Evolutionary conservation across 2,113 vertebrate species (phyloP).

Genomic region (Fregata magnificens): DNA sequence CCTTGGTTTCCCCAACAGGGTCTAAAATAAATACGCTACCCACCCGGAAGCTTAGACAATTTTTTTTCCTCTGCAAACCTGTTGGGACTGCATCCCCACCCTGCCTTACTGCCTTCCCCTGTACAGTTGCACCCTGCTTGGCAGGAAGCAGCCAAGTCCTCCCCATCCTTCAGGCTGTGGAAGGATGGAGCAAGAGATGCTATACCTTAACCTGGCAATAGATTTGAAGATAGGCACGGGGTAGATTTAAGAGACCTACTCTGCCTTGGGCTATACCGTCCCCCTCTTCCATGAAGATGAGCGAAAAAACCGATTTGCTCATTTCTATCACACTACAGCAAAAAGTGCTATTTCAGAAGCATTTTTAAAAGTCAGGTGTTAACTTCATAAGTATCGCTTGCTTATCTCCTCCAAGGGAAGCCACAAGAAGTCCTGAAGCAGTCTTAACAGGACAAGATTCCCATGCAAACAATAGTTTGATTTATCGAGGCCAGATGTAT

Average conservation of each 20-base stretch:
- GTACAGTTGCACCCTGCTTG: background rate
- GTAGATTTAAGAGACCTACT: background rate
- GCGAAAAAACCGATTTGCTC: background rate
- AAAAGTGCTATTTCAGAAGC: background rate
- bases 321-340: background rate
- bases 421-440: background rate
- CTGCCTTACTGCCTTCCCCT: background rate
- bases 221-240: background rate
- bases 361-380: background rate
- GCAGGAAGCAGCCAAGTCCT: background rate
- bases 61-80: background rate
- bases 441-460: background rate
- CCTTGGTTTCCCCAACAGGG: background rate
- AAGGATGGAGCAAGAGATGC: background rate
- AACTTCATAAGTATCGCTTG: background rate
- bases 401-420: background rate
- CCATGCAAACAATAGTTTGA: background rate
- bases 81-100: background rate
- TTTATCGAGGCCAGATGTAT: background rate
- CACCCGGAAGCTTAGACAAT: background rate
- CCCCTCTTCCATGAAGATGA: fast-evolving
- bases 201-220: background rate
- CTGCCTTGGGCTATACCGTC: background rate
- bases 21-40: background rate
- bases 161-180: background rate